A percentile compares a stretch with the other conserved stretches of the same genome.
phyloP scores from a whole-genome alignment of 2,888 invertebrate species.

The Pemphredon lugubris region DNA sequence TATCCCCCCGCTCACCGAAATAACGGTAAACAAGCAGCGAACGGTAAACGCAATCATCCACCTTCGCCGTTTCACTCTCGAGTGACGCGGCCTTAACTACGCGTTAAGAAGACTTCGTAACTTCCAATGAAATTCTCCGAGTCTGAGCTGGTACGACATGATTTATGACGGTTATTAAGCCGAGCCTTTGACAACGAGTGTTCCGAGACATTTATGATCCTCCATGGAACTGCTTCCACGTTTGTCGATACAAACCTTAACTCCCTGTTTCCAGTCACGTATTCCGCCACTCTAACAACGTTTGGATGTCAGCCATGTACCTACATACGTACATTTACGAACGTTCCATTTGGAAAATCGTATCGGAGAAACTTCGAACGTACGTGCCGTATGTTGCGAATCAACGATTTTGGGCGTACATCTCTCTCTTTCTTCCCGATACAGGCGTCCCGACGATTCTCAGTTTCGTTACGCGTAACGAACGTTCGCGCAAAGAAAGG shows the following conservation, averaged over 20 bases:
- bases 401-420: no score
- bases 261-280: no score
- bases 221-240: no score
- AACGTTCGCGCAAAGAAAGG: constrained; percentile 37
- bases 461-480: constrained; percentile 4
- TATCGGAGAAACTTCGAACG: no score
- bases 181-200: neutral
- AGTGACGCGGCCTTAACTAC: neutral
- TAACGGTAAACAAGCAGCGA: constrained; percentile 30
- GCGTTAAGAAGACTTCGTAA: constrained; percentile 22
- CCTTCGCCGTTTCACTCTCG: constrained; percentile 1
- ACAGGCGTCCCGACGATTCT: neutral
- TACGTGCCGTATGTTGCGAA: no score
- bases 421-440: neutral
- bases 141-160: neutral
- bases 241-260: no score
- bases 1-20: neutral
- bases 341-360: no score
- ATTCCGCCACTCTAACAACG: no score
- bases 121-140: neutral
- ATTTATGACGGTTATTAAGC: constrained; percentile 7
- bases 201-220: constrained; percentile 4
- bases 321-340: no score
- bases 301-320: no score
- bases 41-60: constrained; percentile 23